Evolutionary conservation across 35 echinoderm and acorn worm species (phyloP).

Genomic region (Ophioderma brevispina): DNA sequence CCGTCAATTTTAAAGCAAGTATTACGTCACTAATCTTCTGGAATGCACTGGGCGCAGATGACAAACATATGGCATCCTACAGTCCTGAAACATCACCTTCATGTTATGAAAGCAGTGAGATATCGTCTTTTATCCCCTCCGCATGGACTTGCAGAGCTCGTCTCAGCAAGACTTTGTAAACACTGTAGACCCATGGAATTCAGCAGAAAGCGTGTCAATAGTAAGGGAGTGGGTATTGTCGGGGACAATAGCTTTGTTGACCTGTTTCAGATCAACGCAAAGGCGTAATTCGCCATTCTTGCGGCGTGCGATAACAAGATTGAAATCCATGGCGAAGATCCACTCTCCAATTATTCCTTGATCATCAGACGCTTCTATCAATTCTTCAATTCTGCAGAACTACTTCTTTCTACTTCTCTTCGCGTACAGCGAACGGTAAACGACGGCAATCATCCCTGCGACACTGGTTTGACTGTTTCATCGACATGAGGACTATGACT

Average conservation of each 20-base stretch:
- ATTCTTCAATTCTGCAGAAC: constrained; percentile 1
- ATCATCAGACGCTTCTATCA: too few species aligned
- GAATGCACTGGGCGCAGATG: background rate
- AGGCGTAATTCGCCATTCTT: constrained; percentile 23
- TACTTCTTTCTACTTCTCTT: too few species aligned
- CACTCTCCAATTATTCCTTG: constrained; percentile 3
- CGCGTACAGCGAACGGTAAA: constrained; percentile 22
- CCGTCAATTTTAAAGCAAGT: background rate
- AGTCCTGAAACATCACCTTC: constrained; percentile 14
- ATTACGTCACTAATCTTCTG: background rate
- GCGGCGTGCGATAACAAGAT: constrained; percentile 13
- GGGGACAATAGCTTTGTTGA: constrained; percentile 12
- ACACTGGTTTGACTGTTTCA: background rate
- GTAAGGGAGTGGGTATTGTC: constrained; percentile 4
- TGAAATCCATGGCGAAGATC: constrained; percentile 1
- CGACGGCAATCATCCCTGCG: constrained; percentile 4
- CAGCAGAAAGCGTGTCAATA: background rate
- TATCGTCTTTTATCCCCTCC: background rate
- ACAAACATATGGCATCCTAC: background rate
- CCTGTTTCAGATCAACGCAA: constrained; percentile 35
- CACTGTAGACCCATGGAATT: background rate
- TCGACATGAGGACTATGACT: background rate
- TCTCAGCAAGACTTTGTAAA: background rate
- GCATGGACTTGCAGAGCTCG: background rate
- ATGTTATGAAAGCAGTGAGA: background rate